phyloP scores from a whole-genome alignment of 1,140 invertebrate genomes.

The Trichonephila clavipes region DNA sequence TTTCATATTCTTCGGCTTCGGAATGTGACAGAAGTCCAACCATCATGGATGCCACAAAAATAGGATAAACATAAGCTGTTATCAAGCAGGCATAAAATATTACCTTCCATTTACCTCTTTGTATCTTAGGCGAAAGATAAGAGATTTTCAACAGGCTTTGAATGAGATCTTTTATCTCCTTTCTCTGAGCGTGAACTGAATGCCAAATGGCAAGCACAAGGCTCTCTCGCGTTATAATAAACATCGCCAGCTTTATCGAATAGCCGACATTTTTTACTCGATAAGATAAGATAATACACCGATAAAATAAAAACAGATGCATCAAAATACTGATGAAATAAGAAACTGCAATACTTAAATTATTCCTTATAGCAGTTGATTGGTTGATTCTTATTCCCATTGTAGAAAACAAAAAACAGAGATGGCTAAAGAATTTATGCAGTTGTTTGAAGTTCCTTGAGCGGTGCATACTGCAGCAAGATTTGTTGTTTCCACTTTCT shows the following conservation, averaged over 20 bases:
- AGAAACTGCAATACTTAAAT: not conserved
- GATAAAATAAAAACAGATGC: not conserved
- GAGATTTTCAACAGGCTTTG: not conserved
- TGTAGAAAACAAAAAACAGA: too few species aligned
- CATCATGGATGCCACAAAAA: not conserved
- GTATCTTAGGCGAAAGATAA: not conserved
- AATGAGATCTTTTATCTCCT: not conserved
- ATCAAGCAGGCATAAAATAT: not conserved
- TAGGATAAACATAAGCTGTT: not conserved
- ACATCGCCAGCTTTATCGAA: not conserved
- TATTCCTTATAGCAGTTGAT: not conserved
- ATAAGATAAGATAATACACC: not conserved
- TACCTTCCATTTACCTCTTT: not conserved
- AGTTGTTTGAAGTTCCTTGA: too few species aligned
- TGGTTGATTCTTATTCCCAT: too few species aligned
- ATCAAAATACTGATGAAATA: not conserved
- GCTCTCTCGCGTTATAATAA: not conserved
- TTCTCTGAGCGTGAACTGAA: not conserved
- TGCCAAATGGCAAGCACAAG: not conserved
- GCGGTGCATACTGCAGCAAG: too few species aligned
- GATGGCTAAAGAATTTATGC: too few species aligned
- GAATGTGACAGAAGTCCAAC: not conserved
- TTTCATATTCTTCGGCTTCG: slow-evolving; percentile 31
- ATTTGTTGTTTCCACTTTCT: too few species aligned
- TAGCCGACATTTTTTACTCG: not conserved